Base-by-base conservation (phyloP, 2,888 invertebrate species). In the Leucozona laternaria region DNA sequence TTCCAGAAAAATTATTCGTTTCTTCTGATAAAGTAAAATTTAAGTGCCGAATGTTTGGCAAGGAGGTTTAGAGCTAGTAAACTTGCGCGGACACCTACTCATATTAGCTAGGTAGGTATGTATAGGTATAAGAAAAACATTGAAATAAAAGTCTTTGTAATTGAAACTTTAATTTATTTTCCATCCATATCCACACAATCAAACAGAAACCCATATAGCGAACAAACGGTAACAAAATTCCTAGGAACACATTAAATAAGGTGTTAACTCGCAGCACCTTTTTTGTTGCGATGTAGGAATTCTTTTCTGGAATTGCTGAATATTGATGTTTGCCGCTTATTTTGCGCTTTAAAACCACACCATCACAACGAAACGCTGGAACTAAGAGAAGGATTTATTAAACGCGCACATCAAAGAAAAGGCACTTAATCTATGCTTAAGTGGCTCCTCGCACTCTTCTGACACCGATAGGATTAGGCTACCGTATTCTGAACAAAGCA, bases 171-270 rank as follows among this genome's bases (percentile, higher is more conserved):
- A 28, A 6, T 28, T 28, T 28, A 28, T 28, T 28, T 28, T 28
- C 6, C 6, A 28, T 28, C 6, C 5, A 4, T 28, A 4, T 4
- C 28, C 6, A 28, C 17, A 60, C 22, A 60, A 40, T 15, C 22
- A 7, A 37, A 25, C 0, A 40, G 40, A 40, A 62, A 43, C 17
- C 22, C 2, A 43, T 15, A 15, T 43, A 13, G 5, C 2, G 3
- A 15, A 31, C 55, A 22, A 62, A 11, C n/a, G 10, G 8, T 25
- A 28, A 28, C 2, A 43, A n/a, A 40, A 40, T 62, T 62, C 34
- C 20, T 34, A 11, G 45, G 43, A 62, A 62, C 25, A 25, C 43
- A 62, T 43, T 62, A 62, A 62, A 62, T 62, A 43, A 17, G 62
- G 43, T 62, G 62, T 43, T 28, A 43, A 62, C 62, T 43, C 40